phyloP scores from a whole-genome alignment of 1,140 invertebrate species.

The Brachionus manjavacas region DNA sequence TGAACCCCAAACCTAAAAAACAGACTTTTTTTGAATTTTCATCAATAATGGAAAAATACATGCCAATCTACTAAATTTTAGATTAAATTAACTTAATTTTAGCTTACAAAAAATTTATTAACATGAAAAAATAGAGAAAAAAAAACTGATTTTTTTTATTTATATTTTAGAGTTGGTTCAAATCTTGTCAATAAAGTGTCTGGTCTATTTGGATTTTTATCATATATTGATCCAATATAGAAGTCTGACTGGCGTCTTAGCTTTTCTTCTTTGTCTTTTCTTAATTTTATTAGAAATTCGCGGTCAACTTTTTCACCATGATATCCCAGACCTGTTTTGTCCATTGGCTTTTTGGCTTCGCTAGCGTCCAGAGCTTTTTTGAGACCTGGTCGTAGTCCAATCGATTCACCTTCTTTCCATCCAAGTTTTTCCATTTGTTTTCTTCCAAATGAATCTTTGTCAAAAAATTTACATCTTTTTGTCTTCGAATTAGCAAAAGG shows the following conservation, averaged over 20 bases:
- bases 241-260: background rate
- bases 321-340: constrained; percentile 55
- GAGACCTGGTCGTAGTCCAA: constrained; percentile 56
- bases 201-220: background rate
- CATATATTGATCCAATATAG: background rate
- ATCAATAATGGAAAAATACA: background rate
- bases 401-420: constrained; percentile 61
- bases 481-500: constrained; percentile 41
- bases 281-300: background rate
- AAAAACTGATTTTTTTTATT: background rate
- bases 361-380: constrained; percentile 50
- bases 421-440: constrained; percentile 61
- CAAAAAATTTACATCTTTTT: background rate
- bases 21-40: constrained; percentile 18
- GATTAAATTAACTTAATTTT: background rate
- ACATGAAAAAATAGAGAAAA: background rate
- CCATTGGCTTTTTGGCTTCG: constrained; percentile 53
- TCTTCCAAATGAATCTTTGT: constrained; percentile 53
- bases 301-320: constrained; percentile 29
- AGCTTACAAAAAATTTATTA: background rate
- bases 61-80: background rate
- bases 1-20: constrained; percentile 38
- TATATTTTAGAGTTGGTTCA: constrained; percentile 22
- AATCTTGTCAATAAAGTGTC: background rate
- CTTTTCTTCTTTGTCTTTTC: background rate